A percentile compares a stretch with the other conserved stretches of the same genome.
Conservation (phyloP, 2,113 vertebrate genomes). For the Baryphthengus martii region DNA sequence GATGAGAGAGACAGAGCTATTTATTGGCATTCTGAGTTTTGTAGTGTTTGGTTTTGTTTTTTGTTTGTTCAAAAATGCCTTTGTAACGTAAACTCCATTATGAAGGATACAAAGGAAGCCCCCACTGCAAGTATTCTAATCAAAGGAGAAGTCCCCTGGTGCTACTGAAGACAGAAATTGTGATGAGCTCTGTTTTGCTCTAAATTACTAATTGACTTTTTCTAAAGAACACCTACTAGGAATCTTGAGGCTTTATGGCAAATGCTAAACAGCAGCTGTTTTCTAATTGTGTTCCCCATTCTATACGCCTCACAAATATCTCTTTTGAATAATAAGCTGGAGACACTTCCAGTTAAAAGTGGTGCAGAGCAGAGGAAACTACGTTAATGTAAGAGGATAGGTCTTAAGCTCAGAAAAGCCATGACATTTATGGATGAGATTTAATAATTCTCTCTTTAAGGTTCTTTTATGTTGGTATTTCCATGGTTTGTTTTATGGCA, state of each 20-base stretch:
- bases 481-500: background rate
- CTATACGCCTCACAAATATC: background rate
- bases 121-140: background rate
- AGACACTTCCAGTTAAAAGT: conserved; percentile 10
- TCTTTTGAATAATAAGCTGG: conserved; percentile 1
- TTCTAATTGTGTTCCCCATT: conserved; percentile 21
- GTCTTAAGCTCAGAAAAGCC: background rate
- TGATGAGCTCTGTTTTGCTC: conserved; percentile 31
- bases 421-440: background rate
- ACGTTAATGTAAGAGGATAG: background rate
- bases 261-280: conserved; percentile 42
- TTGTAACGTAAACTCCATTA: background rate
- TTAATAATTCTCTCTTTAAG: background rate
- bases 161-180: background rate
- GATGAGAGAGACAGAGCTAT: background rate
- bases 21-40: background rate
- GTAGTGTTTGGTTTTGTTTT: background rate
- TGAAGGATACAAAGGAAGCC: conserved; percentile 8
- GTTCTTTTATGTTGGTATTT: background rate
- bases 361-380: background rate
- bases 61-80: background rate
- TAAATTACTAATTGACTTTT: conserved; percentile 52
- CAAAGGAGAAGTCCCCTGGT: conserved; percentile 14
- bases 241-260: conserved; percentile 34
- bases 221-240: conserved; percentile 37